Evolutionary conservation across 2,888 invertebrate genomes (phyloP), one percentile per base, ranked within the genome.

Genomic region (Campoplex capitator): DNA sequence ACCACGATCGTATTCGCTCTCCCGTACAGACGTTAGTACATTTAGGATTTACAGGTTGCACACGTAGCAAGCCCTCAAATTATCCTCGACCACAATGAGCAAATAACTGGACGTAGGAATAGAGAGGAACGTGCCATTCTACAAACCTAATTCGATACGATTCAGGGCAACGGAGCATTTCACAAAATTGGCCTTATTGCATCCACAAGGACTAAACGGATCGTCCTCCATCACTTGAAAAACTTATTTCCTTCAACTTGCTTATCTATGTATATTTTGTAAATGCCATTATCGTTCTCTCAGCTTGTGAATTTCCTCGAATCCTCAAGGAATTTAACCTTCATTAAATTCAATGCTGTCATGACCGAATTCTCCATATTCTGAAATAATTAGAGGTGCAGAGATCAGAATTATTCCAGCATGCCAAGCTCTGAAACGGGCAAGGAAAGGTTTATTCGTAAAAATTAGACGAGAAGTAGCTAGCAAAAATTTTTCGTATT

Each of bases 71-170:
- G 65, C 76, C 79, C 77, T 85, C 79, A 88, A 88, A 88, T 88
- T 89, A 88, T 88, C 88, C 85, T 75, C 65, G 75, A 70, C 87
- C 80, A 87, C 89, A 88, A 89, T 88, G 85, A 84, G 84, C 89
- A 89, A 89, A 88, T 89, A 89, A 89, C 89, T 88, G 87, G 76
- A 82, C 84, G 84, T 75, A 32, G 78, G 79, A 70, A 75, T 73
- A 81, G 77, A 84, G 71, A 84, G 71, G 79, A 38, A 75, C 76
- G 82, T 82, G 79, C 75, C 77, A 45, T 79, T 79, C 76, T 73
- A 73, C 74, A 42, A 83, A 82, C 86, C 86, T 88, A 88, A 88
- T 88, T 86, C 86, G 86, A 88, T 88, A 86, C 84, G 23, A 88
- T 88, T 86, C 84, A 84, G 77, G 35, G 71, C 84, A 87, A 83